phyloP scores from a whole-genome alignment of 2,888 invertebrate genomes.

The Strigamia maritima region DNA sequence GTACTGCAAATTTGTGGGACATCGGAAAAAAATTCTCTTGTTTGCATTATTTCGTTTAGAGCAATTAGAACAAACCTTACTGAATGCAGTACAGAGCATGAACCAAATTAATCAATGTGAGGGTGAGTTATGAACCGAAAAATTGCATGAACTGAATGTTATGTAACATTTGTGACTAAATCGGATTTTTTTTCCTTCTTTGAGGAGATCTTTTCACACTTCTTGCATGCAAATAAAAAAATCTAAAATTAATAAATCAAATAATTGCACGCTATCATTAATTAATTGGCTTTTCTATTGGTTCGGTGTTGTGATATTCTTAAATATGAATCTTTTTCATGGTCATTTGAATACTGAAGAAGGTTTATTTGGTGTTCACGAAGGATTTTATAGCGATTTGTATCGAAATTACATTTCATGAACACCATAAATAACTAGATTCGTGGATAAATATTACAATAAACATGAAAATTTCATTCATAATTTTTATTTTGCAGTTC shows the following conservation, averaged over 20 bases:
- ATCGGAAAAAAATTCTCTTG: constrained; percentile 12
- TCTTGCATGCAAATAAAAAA: background rate
- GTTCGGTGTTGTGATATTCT: background rate
- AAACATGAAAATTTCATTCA: background rate
- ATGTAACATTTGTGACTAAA: background rate
- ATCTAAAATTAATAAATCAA: too few species aligned
- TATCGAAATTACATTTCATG: too few species aligned
- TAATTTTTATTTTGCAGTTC: constrained; percentile 47
- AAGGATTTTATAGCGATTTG: too few species aligned
- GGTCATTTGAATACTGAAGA: too few species aligned
- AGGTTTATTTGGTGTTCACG: too few species aligned
- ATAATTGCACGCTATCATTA: background rate
- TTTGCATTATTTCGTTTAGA: constrained; percentile 42
- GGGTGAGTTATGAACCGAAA: constrained; percentile 40
- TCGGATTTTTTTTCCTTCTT: background rate
- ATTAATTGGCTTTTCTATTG: background rate
- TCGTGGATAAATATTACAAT: too few species aligned
- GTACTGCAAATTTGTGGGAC: constrained; percentile 6
- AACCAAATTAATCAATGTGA: constrained; percentile 49
- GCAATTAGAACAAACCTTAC: constrained; percentile 50
- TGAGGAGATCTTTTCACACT: background rate
- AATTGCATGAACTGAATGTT: constrained; percentile 15
- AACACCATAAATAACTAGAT: too few species aligned
- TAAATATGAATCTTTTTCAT: too few species aligned
- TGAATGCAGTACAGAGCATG: constrained; percentile 49